Conservation (phyloP, 2,888 invertebrate species). For the Leptopilina drosophilae region DNA sequence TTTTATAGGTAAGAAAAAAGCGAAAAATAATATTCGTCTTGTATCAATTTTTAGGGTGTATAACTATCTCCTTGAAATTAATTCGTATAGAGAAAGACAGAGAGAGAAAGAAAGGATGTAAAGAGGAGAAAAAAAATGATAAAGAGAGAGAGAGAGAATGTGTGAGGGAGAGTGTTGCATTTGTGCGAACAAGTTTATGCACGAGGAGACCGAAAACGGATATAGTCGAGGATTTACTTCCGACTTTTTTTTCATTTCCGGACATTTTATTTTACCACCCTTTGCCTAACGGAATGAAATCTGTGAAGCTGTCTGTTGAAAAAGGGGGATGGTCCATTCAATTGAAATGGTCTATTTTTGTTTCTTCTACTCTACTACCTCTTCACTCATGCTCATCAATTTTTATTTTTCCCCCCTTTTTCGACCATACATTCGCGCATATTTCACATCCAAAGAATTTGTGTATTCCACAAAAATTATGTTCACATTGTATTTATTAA, state of each 20-base stretch:
- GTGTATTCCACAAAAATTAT: neutral
- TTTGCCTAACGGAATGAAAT: slow-evolving; percentile 9
- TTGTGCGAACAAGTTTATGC: slow-evolving; percentile 1
- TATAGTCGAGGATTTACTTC: slow-evolving; percentile 7
- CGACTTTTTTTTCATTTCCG: neutral
- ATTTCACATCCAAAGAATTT: slow-evolving; percentile 21
- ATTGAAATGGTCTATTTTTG: slow-evolving; percentile 27
- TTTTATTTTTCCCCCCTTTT: neutral
- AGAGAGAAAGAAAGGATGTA: no score
- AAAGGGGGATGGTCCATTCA: slow-evolving; percentile 26
- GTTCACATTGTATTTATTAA: neutral
- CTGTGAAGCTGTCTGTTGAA: slow-evolving; percentile 23
- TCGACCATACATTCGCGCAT: neutral
- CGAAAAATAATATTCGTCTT: no score
- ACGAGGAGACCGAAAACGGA: slow-evolving; percentile 17
- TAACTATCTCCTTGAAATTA: no score
- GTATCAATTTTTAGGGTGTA: no score
- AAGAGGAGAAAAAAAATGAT: no score
- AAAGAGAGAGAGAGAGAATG: no score
- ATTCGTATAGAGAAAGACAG: no score
- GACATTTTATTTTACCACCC: slow-evolving; percentile 29
- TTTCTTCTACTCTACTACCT: slow-evolving; percentile 26
- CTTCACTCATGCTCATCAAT: slow-evolving; percentile 17
- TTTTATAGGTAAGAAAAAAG: no score
- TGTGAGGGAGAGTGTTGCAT: no score